Percentiles rank a stretch among this genome's conserved stretches.
phyloP scores from a whole-genome alignment of 92 coral and sea anemone species.

The Actinernus sp. region DNA sequence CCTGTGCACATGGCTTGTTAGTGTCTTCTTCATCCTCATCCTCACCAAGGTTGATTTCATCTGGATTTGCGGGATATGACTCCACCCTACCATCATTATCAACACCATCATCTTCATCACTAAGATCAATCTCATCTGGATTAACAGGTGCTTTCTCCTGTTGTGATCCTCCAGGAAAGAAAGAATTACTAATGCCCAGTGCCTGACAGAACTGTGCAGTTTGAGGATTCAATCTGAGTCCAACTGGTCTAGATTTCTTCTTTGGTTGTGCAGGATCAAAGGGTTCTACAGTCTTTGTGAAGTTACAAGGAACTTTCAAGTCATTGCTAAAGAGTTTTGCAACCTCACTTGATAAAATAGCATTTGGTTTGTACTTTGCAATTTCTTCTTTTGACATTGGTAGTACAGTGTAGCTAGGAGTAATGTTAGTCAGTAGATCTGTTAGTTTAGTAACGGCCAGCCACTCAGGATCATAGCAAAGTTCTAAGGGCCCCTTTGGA shows the following conservation, averaged over 20 bases:
- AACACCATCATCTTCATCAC: constrained; percentile 68
- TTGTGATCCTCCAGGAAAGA: constrained; percentile 22
- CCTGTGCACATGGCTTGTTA: constrained; percentile 1
- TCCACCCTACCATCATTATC: constrained; percentile 8
- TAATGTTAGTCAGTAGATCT: constrained; percentile 58
- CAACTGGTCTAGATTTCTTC: constrained; percentile 29
- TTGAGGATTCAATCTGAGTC: constrained; percentile 72
- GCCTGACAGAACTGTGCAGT: constrained; percentile 73
- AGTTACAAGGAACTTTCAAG: constrained; percentile 78
- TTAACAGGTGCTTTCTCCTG: constrained; percentile 41
- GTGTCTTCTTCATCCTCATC: constrained; percentile 9
- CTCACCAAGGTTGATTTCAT: constrained; percentile 55
- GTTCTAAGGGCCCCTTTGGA: constrained; percentile 77
- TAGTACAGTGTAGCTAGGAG: constrained; percentile 53
- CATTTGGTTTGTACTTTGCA: constrained; percentile 64
- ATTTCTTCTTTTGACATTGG: constrained; percentile 59
- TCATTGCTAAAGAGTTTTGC: constrained; percentile 49
- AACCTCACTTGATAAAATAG: constrained; percentile 55
- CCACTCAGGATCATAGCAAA: constrained; percentile 93
- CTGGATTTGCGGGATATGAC: constrained; percentile 34
- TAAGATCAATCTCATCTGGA: constrained; percentile 89
- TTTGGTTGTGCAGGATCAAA: constrained; percentile 73
- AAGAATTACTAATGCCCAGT: constrained; percentile 86
- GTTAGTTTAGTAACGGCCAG: constrained; percentile 85
- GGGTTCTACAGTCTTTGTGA: constrained; percentile 69